Evolutionary conservation across 2,888 invertebrate species (phyloP), one percentile per base, ranked within the genome.

Genomic region (Macroteleia sp.): DNA sequence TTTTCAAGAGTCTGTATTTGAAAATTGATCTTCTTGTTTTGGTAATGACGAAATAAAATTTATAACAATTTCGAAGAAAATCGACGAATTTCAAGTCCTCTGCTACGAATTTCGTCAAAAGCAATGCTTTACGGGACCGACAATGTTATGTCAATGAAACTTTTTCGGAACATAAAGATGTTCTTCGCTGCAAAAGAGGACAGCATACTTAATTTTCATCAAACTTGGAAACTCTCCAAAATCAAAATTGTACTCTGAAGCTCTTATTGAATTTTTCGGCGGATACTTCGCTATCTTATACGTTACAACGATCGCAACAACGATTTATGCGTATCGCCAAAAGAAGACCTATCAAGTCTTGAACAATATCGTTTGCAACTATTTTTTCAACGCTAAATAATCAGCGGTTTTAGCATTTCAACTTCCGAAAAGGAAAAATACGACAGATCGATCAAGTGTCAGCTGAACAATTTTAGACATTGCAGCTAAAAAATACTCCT

Each of bases 161-260:
- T 56, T 76, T 76, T 54, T 56, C 56, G 28, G 20, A 41, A 20
- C 50, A 50, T 22, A 48, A 69, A 64, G 39, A 69, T 56, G 48
- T 34, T 30, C 52, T 69, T 56, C 17, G 36, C 69, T 44, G 39
- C 56, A 22, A 52, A 71, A 61, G 61, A 71, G 50, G 39, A 50
- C 77, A 42, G 59, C 48, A 52, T 57, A 48, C 62, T 71, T 62
- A 62, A 73, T 67, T 77, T 73, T 71, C 56, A 44, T 77, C 71
- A 52, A 73, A 67, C 46, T 73, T 77, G 77, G 77, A 73, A 48
- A 36, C 50, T 16, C 28, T 77, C 77, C 77, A 77, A 71, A 66
- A 71, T 66, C 77, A 77, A 77, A 71, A 77, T 61, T 77, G 70
- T 64, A 61, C 71, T 59, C 50, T 57, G 16, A 61, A 42, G 36